These are phyloP conservation scores for Prochilodus magdalenae DNA, from an alignment of 2,113 vertebrate species.

Conservation along the genomic window DNA sequence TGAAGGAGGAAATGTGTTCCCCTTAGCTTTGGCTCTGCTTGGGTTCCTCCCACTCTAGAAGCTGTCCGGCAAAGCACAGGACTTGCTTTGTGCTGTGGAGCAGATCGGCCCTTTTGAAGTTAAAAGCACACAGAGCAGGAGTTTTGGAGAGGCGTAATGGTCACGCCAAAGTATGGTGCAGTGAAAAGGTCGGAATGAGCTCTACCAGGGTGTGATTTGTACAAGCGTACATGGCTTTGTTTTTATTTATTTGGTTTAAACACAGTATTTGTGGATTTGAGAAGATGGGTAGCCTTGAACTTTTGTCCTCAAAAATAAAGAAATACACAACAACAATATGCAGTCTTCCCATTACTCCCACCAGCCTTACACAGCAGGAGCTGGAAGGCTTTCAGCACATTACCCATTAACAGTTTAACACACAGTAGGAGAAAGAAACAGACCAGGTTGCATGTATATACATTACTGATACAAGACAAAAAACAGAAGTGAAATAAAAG, in stretches of 20 bases:
- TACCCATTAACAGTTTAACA: neutral
- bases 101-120: constrained; percentile 63
- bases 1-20: constrained; percentile 55
- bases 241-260: neutral
- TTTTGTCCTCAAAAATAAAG: neutral
- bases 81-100: constrained; percentile 50
- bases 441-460: constrained; percentile 36
- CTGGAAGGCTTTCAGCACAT: constrained; percentile 1
- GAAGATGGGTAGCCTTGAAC: neutral
- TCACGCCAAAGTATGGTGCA: constrained; percentile 11
- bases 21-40: constrained; percentile 51
- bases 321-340: neutral
- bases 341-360: neutral
- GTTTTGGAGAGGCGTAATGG: constrained; percentile 28
- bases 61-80: constrained; percentile 56
- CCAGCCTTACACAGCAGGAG: too few relatives aligned
- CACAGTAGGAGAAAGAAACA: constrained; percentile 8
- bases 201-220: constrained; percentile 32
- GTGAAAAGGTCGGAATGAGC: constrained; percentile 14
- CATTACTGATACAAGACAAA: constrained; percentile 29
- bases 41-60: constrained; percentile 50
- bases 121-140: constrained; percentile 60
- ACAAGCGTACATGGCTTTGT: constrained; percentile 5
- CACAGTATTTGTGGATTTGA: constrained; percentile 9
- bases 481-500: constrained; percentile 18